Conservation (phyloP, 2,113 vertebrate genomes). For the Strix aluco region DNA sequence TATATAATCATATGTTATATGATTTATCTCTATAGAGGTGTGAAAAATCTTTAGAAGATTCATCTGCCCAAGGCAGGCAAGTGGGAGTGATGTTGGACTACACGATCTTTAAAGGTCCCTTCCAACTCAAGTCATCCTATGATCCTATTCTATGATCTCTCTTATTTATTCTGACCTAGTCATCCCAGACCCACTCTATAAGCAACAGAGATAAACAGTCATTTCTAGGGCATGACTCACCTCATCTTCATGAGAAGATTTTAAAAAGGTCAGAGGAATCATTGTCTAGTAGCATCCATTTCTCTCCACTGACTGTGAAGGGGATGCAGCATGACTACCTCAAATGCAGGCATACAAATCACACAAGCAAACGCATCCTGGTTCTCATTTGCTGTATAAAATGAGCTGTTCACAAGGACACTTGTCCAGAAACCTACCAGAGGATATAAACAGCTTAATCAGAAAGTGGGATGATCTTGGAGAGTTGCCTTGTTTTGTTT, state of each 20-base stretch:
- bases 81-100: background rate
- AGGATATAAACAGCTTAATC: background rate
- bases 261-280: constrained; percentile 8
- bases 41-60: background rate
- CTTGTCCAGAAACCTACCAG: background rate
- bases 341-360: background rate
- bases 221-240: constrained; percentile 34
- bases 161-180: background rate
- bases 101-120: background rate
- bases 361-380: background rate
- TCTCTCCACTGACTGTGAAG: background rate
- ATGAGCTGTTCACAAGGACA: background rate
- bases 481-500: background rate
- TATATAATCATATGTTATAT: background rate
- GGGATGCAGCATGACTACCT: background rate
- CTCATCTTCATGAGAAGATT: background rate
- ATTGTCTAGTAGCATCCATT: background rate
- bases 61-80: background rate
- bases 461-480: background rate
- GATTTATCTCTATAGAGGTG: background rate
- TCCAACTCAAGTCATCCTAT: background rate
- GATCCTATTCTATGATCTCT: background rate
- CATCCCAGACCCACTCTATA: background rate
- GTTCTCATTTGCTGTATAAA: background rate
- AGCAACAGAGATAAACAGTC: background rate